These are phyloP conservation scores for Bergia sp. DNA, from an alignment of 92 coral and sea anemone species.

Conservation along the genomic window DNA sequence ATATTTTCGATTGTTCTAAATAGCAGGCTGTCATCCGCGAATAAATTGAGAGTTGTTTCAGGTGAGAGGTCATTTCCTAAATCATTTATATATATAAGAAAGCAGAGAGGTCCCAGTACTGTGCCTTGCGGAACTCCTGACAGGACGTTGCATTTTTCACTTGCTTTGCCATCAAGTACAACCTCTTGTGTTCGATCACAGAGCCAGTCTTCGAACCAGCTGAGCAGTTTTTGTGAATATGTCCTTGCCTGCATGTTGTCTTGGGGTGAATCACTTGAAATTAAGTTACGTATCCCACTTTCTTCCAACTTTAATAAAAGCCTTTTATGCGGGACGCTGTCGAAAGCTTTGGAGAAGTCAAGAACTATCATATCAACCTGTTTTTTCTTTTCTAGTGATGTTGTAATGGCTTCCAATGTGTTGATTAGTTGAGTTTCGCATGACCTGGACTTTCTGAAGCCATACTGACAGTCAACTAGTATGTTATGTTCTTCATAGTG, in stretches of 20 bases:
- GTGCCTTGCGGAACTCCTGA: background rate
- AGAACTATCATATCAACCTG: conserved; percentile 47
- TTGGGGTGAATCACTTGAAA: conserved; percentile 13
- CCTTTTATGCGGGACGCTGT: conserved; percentile 52
- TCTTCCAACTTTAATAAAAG: conserved; percentile 40
- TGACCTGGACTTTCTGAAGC: conserved; percentile 44
- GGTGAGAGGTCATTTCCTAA: conserved; percentile 20
- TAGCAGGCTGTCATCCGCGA: conserved; percentile 24
- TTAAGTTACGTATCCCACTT: conserved; percentile 47
- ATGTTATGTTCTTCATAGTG: conserved; percentile 45
- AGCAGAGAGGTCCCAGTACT: background rate
- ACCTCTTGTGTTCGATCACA: conserved; percentile 26
- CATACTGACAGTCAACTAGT: conserved; percentile 52
- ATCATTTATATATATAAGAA: conserved; percentile 13
- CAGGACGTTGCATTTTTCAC: conserved; percentile 23
- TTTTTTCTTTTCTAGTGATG: conserved; percentile 29
- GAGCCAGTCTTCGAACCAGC: conserved; percentile 28
- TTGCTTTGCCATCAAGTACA: conserved; percentile 20
- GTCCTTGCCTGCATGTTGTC: conserved; percentile 17
- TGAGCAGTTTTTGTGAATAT: conserved; percentile 21
- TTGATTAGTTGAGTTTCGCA: conserved; percentile 53
- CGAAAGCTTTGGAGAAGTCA: conserved; percentile 56
- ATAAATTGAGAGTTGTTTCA: conserved; percentile 9
- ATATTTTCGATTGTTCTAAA: conserved; percentile 20
- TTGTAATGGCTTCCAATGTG: conserved; percentile 41